Evolutionary conservation across 2,888 invertebrate species (phyloP), one percentile per base, ranked within the genome.

Genomic region (Oscheius onirici): DNA sequence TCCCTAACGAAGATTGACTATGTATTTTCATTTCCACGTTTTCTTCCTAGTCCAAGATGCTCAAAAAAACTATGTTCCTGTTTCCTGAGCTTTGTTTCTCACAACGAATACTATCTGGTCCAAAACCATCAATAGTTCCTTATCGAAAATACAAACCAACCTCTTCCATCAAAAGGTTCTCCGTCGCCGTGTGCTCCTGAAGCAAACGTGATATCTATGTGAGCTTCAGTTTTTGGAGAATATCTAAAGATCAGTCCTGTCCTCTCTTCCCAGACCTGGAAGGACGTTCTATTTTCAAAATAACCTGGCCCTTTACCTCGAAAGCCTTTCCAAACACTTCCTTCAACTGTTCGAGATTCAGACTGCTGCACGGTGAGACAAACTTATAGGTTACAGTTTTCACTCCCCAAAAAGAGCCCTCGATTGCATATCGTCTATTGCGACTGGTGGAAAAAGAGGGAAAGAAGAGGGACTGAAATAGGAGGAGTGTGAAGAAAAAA

Each of bases 131-230:
- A 26, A 26, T 34, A 11, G 20, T 8, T 57, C 63, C 26, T 24
- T 26, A 6, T 17, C 26, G 2, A 8, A 11, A 3, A 11, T n/a
- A 24, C 15, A 44, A 6, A 49, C n/a, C 61, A 5, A 86, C 87
- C 87, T 75, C 75, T 75, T n/a, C 88, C 88, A 79, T 88, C 88
- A 71, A 88, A 88, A 10, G 87, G 86, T 71, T 85, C 87, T 8
- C 83, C 83, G 75, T 88, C 88, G 2, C 87, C 87, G 76, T 88
- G 88, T 44, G 76, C 72, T 17, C 82, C 77, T 20, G 74, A 69
- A 6, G 83, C 86, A 71, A 88, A 88, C 41, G 81, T 72, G 26
- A 88, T 78, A 52, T 88, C 87, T 65, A 88, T 88, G 67, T 88
- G 85, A 5, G 80, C 86, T 0, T 68, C 67, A 20, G 77, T 81